These are phyloP conservation scores for Smutsia temminckii DNA, from an alignment of 2,797 vertebrate species.

Conservation along the genomic window DNA sequence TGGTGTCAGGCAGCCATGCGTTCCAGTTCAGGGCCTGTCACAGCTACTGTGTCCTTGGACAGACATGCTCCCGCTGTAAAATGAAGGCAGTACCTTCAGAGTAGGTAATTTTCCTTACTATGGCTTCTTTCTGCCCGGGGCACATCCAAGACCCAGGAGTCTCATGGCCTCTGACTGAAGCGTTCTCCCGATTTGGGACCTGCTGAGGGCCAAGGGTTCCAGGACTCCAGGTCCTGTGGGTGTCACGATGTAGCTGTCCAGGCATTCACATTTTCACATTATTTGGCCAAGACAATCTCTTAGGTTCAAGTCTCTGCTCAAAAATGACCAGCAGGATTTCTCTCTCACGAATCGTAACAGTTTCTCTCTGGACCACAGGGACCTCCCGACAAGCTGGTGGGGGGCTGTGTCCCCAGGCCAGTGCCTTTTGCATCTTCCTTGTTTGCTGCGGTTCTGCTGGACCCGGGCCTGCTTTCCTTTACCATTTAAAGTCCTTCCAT, in stretches of 20 bases:
- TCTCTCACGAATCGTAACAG: not conserved
- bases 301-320: not conserved
- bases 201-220: not conserved
- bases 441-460: not conserved
- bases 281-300: not conserved
- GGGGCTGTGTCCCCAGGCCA: not conserved
- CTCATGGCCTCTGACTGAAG: not conserved
- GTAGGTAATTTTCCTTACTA: not conserved
- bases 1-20: no score
- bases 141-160: not conserved
- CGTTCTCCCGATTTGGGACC: not conserved
- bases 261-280: not conserved
- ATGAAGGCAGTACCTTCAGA: accelerated
- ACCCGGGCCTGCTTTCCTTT: not conserved
- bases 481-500: not conserved
- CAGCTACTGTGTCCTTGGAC: not conserved
- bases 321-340: not conserved
- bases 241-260: not conserved
- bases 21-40: not conserved
- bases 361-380: not conserved
- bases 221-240: not conserved
- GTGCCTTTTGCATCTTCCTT: not conserved
- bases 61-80: not conserved
- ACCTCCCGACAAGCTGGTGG: not conserved
- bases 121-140: not conserved